Percentiles rank a stretch among this genome's conserved stretches.
Evolutionary conservation across 2,797 vertebrate species (phyloP).

Genomic region (Pygocentrus nattereri): DNA sequence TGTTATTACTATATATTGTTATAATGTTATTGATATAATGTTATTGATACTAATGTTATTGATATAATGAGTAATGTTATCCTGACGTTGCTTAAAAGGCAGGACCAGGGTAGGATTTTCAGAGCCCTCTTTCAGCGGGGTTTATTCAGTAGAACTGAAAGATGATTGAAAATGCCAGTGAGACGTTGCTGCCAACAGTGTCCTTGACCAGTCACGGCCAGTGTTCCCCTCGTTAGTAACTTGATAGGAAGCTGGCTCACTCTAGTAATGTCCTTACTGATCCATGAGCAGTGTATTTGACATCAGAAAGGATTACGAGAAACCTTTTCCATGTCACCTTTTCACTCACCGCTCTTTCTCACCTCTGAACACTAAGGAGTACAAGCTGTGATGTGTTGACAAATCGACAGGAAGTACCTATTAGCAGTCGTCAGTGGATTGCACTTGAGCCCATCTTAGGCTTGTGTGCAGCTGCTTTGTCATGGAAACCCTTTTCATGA

Average conservation of each 20-base stretch:
- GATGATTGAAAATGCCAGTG: neutral
- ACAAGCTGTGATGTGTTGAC: too few species aligned
- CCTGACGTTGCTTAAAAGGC: neutral
- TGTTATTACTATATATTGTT: too few species aligned
- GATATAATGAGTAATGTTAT: too few species aligned
- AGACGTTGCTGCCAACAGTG: neutral
- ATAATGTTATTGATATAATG: too few species aligned
- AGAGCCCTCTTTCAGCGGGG: neutral
- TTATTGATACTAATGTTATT: too few species aligned
- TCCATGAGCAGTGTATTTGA: conserved; percentile 16
- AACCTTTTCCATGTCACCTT: neutral
- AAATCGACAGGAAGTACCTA: too few species aligned
- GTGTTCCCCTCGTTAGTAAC: conserved; percentile 12
- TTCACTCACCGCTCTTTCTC: conserved; percentile 5
- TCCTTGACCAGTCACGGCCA: neutral
- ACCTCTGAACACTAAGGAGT: neutral
- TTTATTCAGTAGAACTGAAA: neutral
- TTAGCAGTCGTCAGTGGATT: too few species aligned
- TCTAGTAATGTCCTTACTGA: neutral
- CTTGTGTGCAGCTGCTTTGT: too few species aligned
- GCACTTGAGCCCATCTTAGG: too few species aligned
- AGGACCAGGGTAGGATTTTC: neutral
- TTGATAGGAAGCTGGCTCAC: neutral
- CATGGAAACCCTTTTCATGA: too few species aligned
- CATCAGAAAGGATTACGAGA: conserved; percentile 10